Evolutionary conservation across 2,888 invertebrate genomes (phyloP).

Genomic region (Eupeodes luniger): DNA sequence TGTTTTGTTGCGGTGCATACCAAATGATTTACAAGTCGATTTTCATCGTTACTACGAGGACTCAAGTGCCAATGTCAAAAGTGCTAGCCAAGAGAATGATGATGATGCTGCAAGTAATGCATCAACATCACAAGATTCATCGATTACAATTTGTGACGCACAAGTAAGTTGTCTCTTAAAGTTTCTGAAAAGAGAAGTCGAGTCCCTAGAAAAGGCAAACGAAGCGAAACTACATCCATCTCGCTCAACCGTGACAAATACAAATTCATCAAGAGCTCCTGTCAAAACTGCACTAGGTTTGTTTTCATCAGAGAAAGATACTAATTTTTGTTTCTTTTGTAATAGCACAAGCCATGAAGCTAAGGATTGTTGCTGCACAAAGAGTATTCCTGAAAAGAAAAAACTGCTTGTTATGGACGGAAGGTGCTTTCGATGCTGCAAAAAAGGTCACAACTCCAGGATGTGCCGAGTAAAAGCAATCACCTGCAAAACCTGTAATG

Average conservation of each 20-base stretch:
- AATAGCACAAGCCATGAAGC: too few relatives aligned
- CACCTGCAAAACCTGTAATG: slow-evolving; percentile 21
- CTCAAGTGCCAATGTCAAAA: not conserved
- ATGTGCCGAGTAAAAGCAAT: slow-evolving; percentile 10
- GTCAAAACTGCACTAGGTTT: not conserved
- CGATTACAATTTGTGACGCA: slow-evolving; percentile 9
- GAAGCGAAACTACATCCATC: slow-evolving; percentile 7
- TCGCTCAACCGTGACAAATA: slow-evolving; percentile 3
- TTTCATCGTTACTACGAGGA: too few relatives aligned
- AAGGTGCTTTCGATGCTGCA: slow-evolving; percentile 15
- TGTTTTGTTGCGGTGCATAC: too few relatives aligned
- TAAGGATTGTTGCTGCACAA: slow-evolving; percentile 29
- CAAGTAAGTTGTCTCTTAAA: slow-evolving; percentile 30
- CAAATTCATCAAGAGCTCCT: not conserved
- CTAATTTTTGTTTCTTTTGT: too few relatives aligned
- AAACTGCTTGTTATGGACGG: too few relatives aligned
- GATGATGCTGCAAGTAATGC: slow-evolving; percentile 15
- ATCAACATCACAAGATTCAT: not conserved
- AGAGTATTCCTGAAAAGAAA: slow-evolving; percentile 1
- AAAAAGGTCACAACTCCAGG: slow-evolving; percentile 6
- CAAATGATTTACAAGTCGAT: too few relatives aligned
- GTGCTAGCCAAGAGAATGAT: slow-evolving; percentile 4
- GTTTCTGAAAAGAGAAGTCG: slow-evolving; percentile 41
- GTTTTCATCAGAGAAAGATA: not conserved
- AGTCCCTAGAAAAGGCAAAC: slow-evolving; percentile 37